A percentile compares a stretch with the other conserved stretches of the same genome.
These are phyloP conservation scores for Acanthosepion lycidas DNA, from an alignment of 2,888 invertebrate genomes.

Conservation along the genomic window DNA sequence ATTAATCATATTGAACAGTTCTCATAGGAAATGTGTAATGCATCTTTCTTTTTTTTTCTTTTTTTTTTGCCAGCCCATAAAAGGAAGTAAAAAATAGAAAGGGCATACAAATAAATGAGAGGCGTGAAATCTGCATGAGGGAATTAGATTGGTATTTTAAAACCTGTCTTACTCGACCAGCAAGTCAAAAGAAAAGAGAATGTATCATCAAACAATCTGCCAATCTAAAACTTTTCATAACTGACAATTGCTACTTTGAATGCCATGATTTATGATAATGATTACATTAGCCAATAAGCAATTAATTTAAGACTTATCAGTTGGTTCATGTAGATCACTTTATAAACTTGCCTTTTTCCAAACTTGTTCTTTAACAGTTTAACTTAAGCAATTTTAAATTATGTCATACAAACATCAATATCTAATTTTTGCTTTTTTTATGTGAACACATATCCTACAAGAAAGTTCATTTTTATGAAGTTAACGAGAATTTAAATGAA, in stretches of 20 bases:
- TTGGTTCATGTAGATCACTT: background rate
- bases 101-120: background rate
- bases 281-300: background rate
- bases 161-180: constrained; percentile 33
- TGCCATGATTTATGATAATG: background rate
- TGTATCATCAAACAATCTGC: background rate
- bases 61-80: background rate
- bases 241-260: constrained; percentile 21
- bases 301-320: background rate
- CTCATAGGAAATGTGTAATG: too few relatives aligned
- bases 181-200: background rate
- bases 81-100: background rate
- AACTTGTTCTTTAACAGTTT: background rate
- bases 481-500: too few relatives aligned
- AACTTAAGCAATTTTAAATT: background rate
- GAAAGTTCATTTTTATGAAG: too few relatives aligned
- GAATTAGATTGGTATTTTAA: constrained; percentile 33
- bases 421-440: too few relatives aligned
- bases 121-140: background rate
- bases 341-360: background rate
- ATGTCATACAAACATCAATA: too few relatives aligned
- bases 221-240: background rate
- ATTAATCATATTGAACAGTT: too few relatives aligned
- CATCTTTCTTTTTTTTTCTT: too few relatives aligned
- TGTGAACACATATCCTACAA: too few relatives aligned